Conservation (phyloP, 2,113 vertebrate species). For the Seriola rivoliana region DNA sequence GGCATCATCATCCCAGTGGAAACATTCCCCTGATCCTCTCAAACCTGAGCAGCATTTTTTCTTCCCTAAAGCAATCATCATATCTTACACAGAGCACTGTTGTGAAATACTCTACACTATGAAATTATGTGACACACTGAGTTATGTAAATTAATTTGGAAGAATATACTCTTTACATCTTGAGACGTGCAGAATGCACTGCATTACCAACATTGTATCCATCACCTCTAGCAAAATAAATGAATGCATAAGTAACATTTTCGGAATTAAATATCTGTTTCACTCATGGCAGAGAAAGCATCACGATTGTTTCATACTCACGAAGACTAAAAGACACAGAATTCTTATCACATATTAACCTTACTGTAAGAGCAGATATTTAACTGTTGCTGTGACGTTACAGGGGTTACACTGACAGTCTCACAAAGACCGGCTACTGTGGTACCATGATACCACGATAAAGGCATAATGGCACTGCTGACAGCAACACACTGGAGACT, state of each 20-base stretch:
- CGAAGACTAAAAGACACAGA: neutral
- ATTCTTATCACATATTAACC: neutral
- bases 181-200: neutral
- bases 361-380: conserved; percentile 2
- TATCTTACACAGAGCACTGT: neutral
- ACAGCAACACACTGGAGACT: conserved; percentile 50
- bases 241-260: neutral
- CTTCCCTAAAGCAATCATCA: neutral
- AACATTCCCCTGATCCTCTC: conserved; percentile 44
- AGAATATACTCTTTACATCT: conserved; percentile 1
- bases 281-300: neutral
- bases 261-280: too few relatives aligned
- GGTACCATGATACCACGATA: conserved; percentile 59
- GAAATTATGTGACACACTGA: neutral
- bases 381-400: neutral
- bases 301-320: neutral
- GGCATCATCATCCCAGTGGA: conserved; percentile 36
- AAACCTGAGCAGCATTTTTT: conserved; percentile 28
- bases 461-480: conserved; percentile 37
- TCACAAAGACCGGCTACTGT: conserved; percentile 28
- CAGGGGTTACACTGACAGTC: neutral
- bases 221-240: neutral
- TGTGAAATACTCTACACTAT: conserved; percentile 12
- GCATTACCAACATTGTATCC: neutral
- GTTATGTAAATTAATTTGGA: neutral